These are phyloP conservation scores for Phyllotis vaccarum DNA, from an alignment of 2,797 vertebrate genomes.

Conservation along the genomic window DNA sequence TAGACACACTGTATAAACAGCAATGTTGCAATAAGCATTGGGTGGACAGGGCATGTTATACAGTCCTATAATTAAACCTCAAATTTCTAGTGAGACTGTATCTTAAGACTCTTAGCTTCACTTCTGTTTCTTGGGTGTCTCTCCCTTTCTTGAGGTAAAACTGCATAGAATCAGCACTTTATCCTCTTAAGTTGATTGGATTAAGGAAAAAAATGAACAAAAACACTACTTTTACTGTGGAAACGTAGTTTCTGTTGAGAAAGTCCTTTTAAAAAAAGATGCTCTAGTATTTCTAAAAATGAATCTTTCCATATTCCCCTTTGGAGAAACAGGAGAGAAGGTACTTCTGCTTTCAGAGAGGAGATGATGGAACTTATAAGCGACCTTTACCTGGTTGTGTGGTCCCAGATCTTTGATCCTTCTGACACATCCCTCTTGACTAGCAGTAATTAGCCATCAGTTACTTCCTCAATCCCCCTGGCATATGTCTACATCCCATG, in stretches of 20 bases:
- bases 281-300: background rate
- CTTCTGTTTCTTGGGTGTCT: background rate
- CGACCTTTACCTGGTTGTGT: background rate
- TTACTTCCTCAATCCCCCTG: too few species aligned
- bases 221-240: background rate
- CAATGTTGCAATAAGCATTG: background rate
- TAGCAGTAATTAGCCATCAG: too few species aligned
- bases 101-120: background rate
- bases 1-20: background rate
- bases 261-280: background rate
- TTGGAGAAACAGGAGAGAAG: background rate
- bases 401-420: too few species aligned
- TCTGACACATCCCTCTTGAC: background rate
- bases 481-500: background rate
- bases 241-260: background rate
- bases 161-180: background rate
- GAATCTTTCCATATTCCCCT: background rate
- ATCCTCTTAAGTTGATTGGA: background rate
- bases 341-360: background rate
- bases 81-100: background rate
- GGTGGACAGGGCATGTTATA: background rate
- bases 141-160: background rate
- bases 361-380: background rate
- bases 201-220: background rate
- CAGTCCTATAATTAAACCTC: background rate